These are phyloP conservation scores for Euura lappo DNA, from an alignment of 1,140 invertebrate species.

Conservation along the genomic window DNA sequence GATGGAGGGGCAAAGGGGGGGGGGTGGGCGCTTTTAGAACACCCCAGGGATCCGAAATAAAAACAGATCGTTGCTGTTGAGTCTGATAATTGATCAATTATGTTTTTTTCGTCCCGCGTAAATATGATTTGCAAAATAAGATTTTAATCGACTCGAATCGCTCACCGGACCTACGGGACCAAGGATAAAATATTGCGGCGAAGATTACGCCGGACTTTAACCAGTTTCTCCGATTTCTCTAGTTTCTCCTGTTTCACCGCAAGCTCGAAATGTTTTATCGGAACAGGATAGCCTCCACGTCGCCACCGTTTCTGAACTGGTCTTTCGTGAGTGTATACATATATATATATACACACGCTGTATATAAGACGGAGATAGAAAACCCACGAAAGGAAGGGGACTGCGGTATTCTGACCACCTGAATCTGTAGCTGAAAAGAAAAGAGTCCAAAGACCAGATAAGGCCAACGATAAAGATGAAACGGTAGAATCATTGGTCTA, in stretches of 20 bases:
- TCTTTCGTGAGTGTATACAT: neutral
- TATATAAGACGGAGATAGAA: neutral
- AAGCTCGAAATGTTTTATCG: too few relatives aligned
- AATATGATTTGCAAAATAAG: neutral
- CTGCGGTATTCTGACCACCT: neutral
- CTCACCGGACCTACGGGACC: neutral
- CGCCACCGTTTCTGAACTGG: conserved; percentile 3
- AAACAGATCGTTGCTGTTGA: conserved; percentile 10
- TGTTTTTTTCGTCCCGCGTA: neutral
- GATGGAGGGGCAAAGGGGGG: neutral
- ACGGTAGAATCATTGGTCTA: neutral
- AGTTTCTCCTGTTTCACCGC: neutral
- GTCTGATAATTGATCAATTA: conserved; percentile 13
- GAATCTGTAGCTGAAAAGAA: neutral
- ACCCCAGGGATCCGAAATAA: neutral
- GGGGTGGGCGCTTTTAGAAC: neutral
- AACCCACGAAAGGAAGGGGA: neutral
- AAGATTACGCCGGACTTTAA: conserved; percentile 8
- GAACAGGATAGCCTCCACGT: neutral
- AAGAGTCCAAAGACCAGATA: neutral
- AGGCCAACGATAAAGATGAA: neutral
- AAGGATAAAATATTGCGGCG: conserved; percentile 6
- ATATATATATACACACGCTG: neutral
- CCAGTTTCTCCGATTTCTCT: conserved; percentile 10
- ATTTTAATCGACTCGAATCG: neutral